phyloP scores from a whole-genome alignment of 1,140 invertebrate genomes.

The Lepidurus couesii region DNA sequence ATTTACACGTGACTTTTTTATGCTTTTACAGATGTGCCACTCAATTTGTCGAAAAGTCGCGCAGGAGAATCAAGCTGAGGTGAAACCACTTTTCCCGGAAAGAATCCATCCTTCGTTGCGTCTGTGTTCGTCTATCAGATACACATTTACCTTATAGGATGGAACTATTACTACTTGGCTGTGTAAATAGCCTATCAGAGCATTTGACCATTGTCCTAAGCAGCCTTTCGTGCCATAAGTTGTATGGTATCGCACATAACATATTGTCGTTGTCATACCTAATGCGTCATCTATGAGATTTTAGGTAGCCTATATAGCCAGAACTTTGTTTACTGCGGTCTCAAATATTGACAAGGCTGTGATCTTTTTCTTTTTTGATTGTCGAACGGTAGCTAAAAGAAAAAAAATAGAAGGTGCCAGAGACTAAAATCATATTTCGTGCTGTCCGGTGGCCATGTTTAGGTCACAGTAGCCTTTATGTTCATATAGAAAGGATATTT shows the following conservation, averaged over 20 bases:
- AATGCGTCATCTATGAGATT: neutral
- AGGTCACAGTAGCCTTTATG: constrained; percentile 19
- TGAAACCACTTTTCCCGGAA: neutral
- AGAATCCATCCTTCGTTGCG: neutral
- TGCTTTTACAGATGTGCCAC: neutral
- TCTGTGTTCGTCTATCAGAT: neutral
- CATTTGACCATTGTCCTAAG: constrained; percentile 12
- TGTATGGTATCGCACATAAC: neutral
- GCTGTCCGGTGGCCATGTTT: neutral
- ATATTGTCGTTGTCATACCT: neutral
- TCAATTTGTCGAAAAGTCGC: constrained; percentile 10
- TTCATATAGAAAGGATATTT: constrained; percentile 20
- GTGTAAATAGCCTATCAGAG: neutral
- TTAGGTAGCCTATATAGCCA: constrained; percentile 1
- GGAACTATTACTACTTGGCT: neutral
- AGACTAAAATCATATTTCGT: neutral
- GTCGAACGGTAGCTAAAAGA: neutral
- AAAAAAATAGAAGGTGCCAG: neutral
- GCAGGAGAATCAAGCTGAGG: neutral
- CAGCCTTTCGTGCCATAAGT: constrained; percentile 14
- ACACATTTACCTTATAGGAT: neutral
- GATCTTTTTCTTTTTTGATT: constrained; percentile 15
- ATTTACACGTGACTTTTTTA: neutral
- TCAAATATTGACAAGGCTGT: constrained; percentile 22
- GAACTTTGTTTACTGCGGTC: neutral